Percentiles rank a stretch among this genome's conserved stretches.
Conservation (phyloP, 2,113 vertebrate genomes). For the Sapayoa aenigma region DNA sequence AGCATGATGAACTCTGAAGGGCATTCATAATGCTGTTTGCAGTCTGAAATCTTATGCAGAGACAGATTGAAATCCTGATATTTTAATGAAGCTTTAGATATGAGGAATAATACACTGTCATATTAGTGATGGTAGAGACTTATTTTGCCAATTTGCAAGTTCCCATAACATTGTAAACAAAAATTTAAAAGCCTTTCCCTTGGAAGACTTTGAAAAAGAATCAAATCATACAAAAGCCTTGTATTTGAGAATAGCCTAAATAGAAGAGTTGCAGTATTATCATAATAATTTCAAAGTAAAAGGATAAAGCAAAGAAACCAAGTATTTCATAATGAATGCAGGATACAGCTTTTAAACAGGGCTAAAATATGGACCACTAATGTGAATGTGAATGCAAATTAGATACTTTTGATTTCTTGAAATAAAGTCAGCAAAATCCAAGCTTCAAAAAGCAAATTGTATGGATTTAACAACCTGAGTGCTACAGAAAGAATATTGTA, state of each 20-base stretch:
- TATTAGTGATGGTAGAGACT: constrained; percentile 47
- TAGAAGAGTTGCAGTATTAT: constrained; percentile 72
- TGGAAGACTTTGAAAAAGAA: constrained; percentile 42
- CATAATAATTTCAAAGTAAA: constrained; percentile 73
- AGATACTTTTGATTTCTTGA: constrained; percentile 81
- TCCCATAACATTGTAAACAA: constrained; percentile 63
- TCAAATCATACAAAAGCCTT: constrained; percentile 22
- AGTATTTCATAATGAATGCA: constrained; percentile 81
- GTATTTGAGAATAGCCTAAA: constrained; percentile 61
- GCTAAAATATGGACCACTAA: constrained; percentile 84
- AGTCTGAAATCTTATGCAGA: constrained; percentile 44
- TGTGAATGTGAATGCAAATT: constrained; percentile 82
- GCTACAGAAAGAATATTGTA: constrained; percentile 62
- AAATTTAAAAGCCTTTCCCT: constrained; percentile 56
- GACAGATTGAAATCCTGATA: constrained; percentile 25
- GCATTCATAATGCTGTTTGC: constrained; percentile 13
- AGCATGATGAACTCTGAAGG: constrained; percentile 7
- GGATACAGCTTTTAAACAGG: constrained; percentile 83
- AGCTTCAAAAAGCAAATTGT: constrained; percentile 76
- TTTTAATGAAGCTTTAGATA: constrained; percentile 63
- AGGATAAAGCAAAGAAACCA: constrained; percentile 72
- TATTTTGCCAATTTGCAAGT: constrained; percentile 59
- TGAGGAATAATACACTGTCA: constrained; percentile 38
- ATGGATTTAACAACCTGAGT: constrained; percentile 74
- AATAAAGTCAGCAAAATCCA: constrained; percentile 81